These are phyloP conservation scores for Henricia sp. DNA, from an alignment of 53 echinoderm and acorn worm genomes.

Conservation along the genomic window DNA sequence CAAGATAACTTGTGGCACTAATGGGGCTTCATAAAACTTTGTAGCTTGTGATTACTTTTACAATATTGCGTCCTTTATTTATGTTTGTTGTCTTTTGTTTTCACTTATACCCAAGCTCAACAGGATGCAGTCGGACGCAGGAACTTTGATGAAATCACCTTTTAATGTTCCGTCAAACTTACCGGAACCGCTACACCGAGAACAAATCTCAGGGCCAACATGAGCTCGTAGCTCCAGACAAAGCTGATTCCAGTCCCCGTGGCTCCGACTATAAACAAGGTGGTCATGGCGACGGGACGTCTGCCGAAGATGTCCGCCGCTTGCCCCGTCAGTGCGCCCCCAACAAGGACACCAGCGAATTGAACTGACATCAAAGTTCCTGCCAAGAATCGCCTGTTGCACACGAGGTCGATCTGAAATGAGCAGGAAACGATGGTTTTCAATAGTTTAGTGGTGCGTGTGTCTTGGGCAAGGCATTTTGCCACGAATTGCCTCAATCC, in stretches of 20 bases:
- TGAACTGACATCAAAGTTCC: not conserved
- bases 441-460: too few relatives aligned
- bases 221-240: conserved; percentile 5
- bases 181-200: not conserved
- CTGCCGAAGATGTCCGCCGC: not conserved
- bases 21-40: too few relatives aligned
- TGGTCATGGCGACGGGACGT: not conserved
- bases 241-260: conserved; percentile 6
- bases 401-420: not conserved
- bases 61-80: too few relatives aligned
- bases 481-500: not conserved
- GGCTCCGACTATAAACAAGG: not conserved
- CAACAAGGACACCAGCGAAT: not conserved
- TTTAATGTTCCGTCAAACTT: too few relatives aligned
- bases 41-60: too few relatives aligned
- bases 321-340: not conserved
- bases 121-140: too few relatives aligned
- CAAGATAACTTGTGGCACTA: too few relatives aligned
- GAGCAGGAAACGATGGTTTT: not conserved
- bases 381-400: not conserved
- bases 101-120: too few relatives aligned
- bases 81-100: too few relatives aligned
- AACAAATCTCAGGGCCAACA: not conserved
- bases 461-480: too few relatives aligned
- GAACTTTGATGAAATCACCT: too few relatives aligned